phyloP scores from a whole-genome alignment of 2,888 invertebrate genomes.

The Euproctis similis region DNA sequence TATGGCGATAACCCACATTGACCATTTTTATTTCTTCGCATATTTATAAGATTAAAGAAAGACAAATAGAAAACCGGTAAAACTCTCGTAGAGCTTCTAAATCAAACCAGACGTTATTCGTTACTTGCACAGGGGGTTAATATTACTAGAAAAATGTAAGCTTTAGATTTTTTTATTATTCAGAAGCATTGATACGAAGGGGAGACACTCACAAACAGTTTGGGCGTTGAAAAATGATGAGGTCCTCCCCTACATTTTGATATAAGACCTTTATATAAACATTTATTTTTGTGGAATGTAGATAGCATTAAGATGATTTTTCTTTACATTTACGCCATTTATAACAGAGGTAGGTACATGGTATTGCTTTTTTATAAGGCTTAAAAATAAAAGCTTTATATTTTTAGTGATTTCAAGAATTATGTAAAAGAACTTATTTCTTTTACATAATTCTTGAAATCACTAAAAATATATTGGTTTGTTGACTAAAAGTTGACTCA shows the following conservation, averaged over 20 bases:
- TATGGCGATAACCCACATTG: neutral
- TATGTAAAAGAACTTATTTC: too few species aligned
- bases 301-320: conserved; percentile 4
- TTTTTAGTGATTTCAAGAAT: too few species aligned
- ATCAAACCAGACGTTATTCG: conserved; percentile 21
- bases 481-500: too few species aligned
- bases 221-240: conserved; percentile 25
- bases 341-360: too few species aligned
- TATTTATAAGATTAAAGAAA: neutral
- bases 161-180: conserved; percentile 30
- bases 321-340: too few species aligned
- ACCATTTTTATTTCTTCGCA: neutral
- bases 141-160: conserved; percentile 28
- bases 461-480: too few species aligned
- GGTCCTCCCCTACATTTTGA: conserved; percentile 17
- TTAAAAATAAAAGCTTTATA: too few species aligned
- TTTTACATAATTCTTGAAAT: too few species aligned
- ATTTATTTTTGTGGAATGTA: conserved; percentile 8
- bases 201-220: conserved; percentile 16
- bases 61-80: neutral
- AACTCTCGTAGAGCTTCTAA: too few species aligned
- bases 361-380: too few species aligned
- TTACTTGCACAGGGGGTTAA: conserved; percentile 38
- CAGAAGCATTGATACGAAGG: conserved; percentile 21
- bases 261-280: conserved; percentile 17